A percentile compares a stretch with the other conserved stretches of the same genome.
Conservation (phyloP, 2,888 invertebrate genomes). For the Campoplex capitator region DNA sequence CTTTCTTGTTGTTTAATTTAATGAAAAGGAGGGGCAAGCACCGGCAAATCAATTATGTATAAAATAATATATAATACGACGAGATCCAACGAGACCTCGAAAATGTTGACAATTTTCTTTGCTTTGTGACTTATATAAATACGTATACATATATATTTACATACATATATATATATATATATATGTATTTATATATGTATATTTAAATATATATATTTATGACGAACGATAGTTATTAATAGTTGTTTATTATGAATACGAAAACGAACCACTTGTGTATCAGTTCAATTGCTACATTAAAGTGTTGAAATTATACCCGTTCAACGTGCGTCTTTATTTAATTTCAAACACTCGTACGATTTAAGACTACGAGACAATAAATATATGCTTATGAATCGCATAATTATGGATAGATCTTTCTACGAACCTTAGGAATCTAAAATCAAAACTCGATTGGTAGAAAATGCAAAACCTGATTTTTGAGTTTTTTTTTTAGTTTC, state of each 20-base stretch:
- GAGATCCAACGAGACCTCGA: constrained; percentile 64
- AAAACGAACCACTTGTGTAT: constrained; percentile 82
- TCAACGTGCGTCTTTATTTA: constrained; percentile 72
- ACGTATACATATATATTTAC: constrained; percentile 49
- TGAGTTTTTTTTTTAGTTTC: background rate
- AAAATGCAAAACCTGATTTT: background rate
- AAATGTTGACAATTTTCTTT: constrained; percentile 75
- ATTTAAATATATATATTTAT: constrained; percentile 75
- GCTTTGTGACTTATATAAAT: constrained; percentile 78
- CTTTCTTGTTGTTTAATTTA: constrained; percentile 24
- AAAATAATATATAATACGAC: constrained; percentile 30
- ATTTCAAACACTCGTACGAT: background rate
- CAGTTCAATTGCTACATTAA: constrained; percentile 82
- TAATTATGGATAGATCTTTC: too few relatives aligned
- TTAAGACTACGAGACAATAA: background rate
- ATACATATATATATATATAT: constrained; percentile 74
- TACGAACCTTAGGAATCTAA: background rate
- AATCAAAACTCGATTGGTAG: background rate
- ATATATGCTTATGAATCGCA: too few relatives aligned
- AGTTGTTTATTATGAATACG: constrained; percentile 82
- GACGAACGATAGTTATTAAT: constrained; percentile 80
- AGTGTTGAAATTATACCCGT: constrained; percentile 83
- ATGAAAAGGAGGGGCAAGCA: constrained; percentile 5
- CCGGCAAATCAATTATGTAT: constrained; percentile 46
- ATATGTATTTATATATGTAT: constrained; percentile 57